Percentiles rank a stretch among this genome's conserved stretches.
Conservation (phyloP, 1,140 invertebrate species). For the Popillia japonica region DNA sequence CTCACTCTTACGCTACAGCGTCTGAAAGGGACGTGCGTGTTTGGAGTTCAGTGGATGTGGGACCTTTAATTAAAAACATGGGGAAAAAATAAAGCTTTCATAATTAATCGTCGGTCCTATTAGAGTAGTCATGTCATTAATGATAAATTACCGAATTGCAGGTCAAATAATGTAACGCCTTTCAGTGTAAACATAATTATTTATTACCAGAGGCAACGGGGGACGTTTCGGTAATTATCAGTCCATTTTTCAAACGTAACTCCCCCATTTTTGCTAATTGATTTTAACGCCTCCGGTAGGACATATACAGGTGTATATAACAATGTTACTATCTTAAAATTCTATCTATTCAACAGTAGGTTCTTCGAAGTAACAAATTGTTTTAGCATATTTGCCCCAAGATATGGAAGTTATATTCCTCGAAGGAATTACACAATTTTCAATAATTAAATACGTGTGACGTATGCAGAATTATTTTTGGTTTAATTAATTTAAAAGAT, state of each 20-base stretch:
- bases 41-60: constrained; percentile 22
- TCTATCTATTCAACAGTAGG: not conserved
- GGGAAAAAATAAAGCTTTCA: constrained; percentile 30
- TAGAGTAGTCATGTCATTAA: constrained; percentile 34
- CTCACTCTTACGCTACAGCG: not conserved
- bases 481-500: no score
- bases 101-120: constrained; percentile 30
- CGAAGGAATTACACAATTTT: no score
- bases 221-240: constrained; percentile 24
- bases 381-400: no score
- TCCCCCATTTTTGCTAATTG: constrained; percentile 27
- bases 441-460: no score
- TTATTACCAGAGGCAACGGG: constrained; percentile 8
- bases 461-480: no score
- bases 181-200: constrained; percentile 35
- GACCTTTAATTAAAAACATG: constrained; percentile 31
- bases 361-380: no score
- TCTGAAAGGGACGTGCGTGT: constrained; percentile 13
- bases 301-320: not conserved
- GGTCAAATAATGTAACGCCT: constrained; percentile 33
- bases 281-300: constrained; percentile 7
- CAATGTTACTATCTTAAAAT: not conserved
- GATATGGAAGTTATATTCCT: no score
- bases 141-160: constrained; percentile 33
- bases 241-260: constrained; percentile 12